Base-by-base conservation (phyloP, 2,797 vertebrate genomes). In the Acanthurus lineatus region DNA sequence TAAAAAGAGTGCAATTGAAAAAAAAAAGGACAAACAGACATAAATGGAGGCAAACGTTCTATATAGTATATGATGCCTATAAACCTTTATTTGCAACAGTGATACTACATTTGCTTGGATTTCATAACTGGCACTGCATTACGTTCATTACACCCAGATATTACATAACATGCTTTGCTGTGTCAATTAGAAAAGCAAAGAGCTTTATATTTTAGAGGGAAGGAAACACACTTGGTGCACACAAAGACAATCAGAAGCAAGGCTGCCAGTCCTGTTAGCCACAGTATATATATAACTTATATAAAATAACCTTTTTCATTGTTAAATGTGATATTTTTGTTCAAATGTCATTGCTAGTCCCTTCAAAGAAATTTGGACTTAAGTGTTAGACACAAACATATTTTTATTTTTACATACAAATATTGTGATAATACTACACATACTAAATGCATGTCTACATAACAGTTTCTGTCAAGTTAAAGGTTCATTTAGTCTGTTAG, bases 91-190 rank as follows among this genome's bases (percentile, higher is more conserved):
- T 65, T 76, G 67, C 69, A 80, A 73, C 68, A 77, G 65, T 22
- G 62, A 81, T 77, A 69, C 59, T 81, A 69, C 57, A 49, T 81
- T 72, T 56, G 48, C 70, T 35, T 61, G 61, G 70, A 69, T 81
- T 76, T 83, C 12, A 73, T 52, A 20, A 68, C 54, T 69, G 64
- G 3, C 3, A 22, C 48, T 65, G 64, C 73, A 81, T 82, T 74
- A 83, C 66, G 47, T 68, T 87, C 85, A 88, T 91, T 78, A 85
- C 60, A 67, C 56, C 19, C 57, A 78, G 75, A 75, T 76, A 86
- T 93, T 93, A 83, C 76, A 77, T 90, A 90, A 92, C 70, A 73
- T 62, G 74, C 73, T 87, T 81, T 77, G 73, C 62, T n/a, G 28
- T 79, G 77, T 73, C 54, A 69, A 85, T 59, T 83, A 76, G 83